These are phyloP conservation scores for Ips typographus DNA, from an alignment of 1,140 invertebrate species.

Conservation along the genomic window DNA sequence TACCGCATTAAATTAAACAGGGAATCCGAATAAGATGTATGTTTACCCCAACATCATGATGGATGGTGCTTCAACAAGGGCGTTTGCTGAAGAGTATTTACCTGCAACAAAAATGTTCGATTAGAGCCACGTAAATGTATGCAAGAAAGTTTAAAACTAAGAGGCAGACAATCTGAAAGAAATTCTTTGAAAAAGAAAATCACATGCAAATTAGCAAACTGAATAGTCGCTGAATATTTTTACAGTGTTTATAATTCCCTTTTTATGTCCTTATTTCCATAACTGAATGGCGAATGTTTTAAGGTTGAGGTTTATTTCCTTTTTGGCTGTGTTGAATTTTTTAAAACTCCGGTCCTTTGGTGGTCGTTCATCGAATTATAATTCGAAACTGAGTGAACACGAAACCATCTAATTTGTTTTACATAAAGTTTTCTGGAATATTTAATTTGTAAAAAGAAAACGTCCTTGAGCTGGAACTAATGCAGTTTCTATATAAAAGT, in stretches of 20 bases:
- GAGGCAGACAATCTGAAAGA: conserved; percentile 9
- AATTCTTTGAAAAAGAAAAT: conserved; percentile 49
- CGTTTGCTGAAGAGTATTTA: conserved; percentile 22
- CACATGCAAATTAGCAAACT: conserved; percentile 50
- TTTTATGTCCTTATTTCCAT: conserved; percentile 51
- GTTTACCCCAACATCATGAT: conserved; percentile 38
- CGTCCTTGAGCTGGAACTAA: not conserved
- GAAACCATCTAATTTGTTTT: conserved; percentile 28
- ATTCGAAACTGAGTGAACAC: conserved; percentile 35
- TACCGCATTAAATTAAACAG: conserved; percentile 49
- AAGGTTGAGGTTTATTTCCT: conserved; percentile 40
- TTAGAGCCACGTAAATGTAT: not conserved
- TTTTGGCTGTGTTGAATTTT: conserved; percentile 47
- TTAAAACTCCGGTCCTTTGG: conserved; percentile 42
- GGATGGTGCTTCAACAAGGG: conserved; percentile 34
- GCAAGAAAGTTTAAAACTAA: no score
- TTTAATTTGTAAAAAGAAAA: conserved; percentile 29
- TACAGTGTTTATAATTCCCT: conserved; percentile 54
- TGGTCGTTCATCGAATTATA: conserved; percentile 45
- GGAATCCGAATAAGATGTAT: conserved; percentile 46
- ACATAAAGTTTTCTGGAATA: conserved; percentile 30
- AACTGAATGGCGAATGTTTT: conserved; percentile 47
- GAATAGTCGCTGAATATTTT: conserved; percentile 53
- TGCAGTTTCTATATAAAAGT: not conserved
- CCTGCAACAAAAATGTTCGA: conserved; percentile 40